These are phyloP conservation scores for Dromaius novaehollandiae DNA, from an alignment of 2,113 vertebrate species.

Conservation along the genomic window DNA sequence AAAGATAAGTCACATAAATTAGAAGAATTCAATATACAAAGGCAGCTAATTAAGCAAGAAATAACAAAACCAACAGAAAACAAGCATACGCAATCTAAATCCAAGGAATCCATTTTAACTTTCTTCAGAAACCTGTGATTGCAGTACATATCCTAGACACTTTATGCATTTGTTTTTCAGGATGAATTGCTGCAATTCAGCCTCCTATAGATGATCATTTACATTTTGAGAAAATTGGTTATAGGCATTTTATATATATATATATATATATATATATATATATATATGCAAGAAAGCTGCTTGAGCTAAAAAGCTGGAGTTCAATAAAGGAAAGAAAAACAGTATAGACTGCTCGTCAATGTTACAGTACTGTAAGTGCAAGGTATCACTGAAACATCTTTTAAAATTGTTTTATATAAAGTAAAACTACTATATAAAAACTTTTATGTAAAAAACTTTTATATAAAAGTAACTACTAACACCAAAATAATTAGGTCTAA, in stretches of 20 bases:
- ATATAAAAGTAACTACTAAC: not conserved
- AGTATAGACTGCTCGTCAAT: not conserved
- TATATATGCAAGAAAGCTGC: not conserved
- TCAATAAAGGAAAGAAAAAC: not conserved
- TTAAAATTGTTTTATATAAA: not conserved
- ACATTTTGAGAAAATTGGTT: not conserved
- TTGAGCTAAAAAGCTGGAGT: not conserved
- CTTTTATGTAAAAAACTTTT: too few species aligned
- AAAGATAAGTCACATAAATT: not conserved
- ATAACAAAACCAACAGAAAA: not conserved
- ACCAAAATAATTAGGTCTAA: not conserved
- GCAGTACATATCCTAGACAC: not conserved
- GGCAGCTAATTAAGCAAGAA: not conserved
- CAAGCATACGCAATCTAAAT: not conserved
- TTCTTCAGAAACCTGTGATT: not conserved
- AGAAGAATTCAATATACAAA: not conserved
- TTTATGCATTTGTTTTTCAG: not conserved
- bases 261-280: too few species aligned
- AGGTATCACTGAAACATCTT: not conserved
- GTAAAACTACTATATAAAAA: not conserved
- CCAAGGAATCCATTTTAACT: rapidly evolving
- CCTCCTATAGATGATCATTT: not conserved
- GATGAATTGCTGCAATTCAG: not conserved
- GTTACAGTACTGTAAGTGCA: not conserved
- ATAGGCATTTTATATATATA: not conserved